Evolutionary conservation across 1,140 invertebrate genomes (phyloP), one percentile per base, ranked within the genome.

Genomic region (Drosophila rufa): DNA sequence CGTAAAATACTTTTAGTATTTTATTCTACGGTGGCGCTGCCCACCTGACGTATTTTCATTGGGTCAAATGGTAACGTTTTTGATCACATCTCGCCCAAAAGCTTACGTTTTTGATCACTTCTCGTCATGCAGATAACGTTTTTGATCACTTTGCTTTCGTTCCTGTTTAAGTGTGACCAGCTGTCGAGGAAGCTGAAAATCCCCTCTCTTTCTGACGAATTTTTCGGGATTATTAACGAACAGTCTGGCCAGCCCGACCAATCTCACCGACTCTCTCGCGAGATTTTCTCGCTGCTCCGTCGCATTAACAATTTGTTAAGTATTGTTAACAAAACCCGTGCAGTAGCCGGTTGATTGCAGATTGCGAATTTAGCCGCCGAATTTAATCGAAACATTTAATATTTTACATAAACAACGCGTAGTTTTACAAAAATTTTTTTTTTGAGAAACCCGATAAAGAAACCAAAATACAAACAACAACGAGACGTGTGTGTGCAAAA

Each of bases 301-400:
- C 73, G 59, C 62, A 57, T 57, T 74, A 43, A 40, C 71, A 60
- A 61, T 68, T 62, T 62, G 62, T 61, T 62, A 66, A 66, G 43
- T 61, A 65, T 61, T 42, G 61, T 64, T 66, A 82, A 61, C 77
- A 65, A 75, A 82, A 82, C 55, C 75, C 80, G 81, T 80, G 61
- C 74, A 56, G 64, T 33, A 69, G 46, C 60, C 66, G 60, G 64
- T 62, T 60, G 27, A 65, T 36, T 62, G 14, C 27, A 42, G 40
- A 61, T 25, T 62, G 7, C 40, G 62, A 36, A 22, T 15, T 36
- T 15, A n/a, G 22, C 40, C 62, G 57, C 36, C 40, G 30, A 43
- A 57, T 45, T 57, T 40, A n/a, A 25, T 25, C 55, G 6, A 57
- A 25, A 19, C 6, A 22, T 11, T 45, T 6, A 8, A 36, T 36